Conservation (phyloP, 2,888 invertebrate genomes). For the Encarsia formosa region DNA sequence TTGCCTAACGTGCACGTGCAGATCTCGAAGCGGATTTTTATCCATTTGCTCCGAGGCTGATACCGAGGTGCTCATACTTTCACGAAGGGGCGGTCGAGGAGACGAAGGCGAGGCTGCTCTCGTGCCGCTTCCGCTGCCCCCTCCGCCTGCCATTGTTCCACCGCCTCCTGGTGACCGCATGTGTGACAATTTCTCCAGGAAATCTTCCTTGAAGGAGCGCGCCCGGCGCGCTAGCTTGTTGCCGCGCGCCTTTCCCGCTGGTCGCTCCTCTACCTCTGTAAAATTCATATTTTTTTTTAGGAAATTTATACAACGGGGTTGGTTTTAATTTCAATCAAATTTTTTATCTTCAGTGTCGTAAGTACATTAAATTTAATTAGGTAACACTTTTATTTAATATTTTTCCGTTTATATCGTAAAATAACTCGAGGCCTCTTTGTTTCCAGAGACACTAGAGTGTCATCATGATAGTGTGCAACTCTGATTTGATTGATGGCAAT, state of each 20-base stretch:
- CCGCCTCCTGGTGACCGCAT: slow-evolving; percentile 70
- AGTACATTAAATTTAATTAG: too few species aligned
- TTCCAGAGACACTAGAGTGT: too few species aligned
- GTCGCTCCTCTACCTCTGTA: slow-evolving; percentile 54
- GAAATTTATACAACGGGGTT: too few species aligned
- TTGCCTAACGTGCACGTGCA: slow-evolving; percentile 71
- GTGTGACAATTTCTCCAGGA: slow-evolving; percentile 83
- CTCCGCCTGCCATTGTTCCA: slow-evolving; percentile 43
- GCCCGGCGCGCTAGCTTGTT: slow-evolving; percentile 83
- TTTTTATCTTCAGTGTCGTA: too few species aligned
- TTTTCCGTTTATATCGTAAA: too few species aligned
- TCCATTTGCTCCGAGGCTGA: slow-evolving; percentile 54
- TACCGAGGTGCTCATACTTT: slow-evolving; percentile 50
- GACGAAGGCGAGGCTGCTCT: slow-evolving; percentile 53
- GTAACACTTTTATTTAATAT: too few species aligned
- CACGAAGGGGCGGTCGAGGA: slow-evolving; percentile 45
- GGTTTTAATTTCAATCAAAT: too few species aligned
- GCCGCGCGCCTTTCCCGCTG: slow-evolving; percentile 74
- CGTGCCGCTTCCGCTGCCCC: slow-evolving; percentile 52
- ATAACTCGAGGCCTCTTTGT: too few species aligned
- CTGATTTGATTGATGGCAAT: too few species aligned
- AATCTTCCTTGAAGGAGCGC: slow-evolving; percentile 88
- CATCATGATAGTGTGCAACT: too few species aligned
- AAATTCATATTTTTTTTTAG: too few species aligned
- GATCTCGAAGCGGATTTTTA: slow-evolving; percentile 64